Evolutionary conservation across 2,888 invertebrate genomes (phyloP).

Genomic region (Nemoura dubitans): DNA sequence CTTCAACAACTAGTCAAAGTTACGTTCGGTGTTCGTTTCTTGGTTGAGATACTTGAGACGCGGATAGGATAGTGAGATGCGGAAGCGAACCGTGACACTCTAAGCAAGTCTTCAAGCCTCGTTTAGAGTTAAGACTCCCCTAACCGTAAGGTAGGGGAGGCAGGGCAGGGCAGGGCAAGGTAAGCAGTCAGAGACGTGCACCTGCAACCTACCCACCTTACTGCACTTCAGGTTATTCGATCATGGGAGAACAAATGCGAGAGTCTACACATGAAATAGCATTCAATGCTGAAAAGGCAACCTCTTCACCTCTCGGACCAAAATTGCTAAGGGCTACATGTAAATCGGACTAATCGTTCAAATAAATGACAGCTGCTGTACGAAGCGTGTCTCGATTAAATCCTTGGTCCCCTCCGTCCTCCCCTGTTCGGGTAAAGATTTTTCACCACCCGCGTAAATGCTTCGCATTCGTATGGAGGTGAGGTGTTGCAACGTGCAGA

Average conservation of each 20-base stretch:
- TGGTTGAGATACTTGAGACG: slow-evolving; percentile 4
- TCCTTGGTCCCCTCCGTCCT: not conserved
- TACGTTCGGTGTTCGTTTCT: not conserved
- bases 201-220: not conserved
- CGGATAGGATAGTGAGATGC: not conserved
- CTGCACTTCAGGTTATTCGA: not conserved
- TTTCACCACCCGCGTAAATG: not conserved
- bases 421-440: not conserved
- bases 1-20: not conserved
- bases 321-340: not conserved
- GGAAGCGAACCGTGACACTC: not conserved
- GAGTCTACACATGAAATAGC: not conserved
- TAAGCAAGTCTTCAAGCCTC: not conserved
- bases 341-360: not conserved
- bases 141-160: not conserved
- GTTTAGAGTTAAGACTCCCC: not conserved
- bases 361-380: not conserved
- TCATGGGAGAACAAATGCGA: not conserved
- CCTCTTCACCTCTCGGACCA: not conserved
- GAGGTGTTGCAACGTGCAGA: not conserved
- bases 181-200: too few relatives aligned
- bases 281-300: not conserved
- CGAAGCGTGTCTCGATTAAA: not conserved
- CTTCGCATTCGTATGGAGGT: not conserved
- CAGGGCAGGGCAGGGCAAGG: too few relatives aligned